Evolutionary conservation across 2,113 vertebrate species (phyloP), one percentile per base, ranked within the genome.

Genomic region (Gnathochromis pfefferi): DNA sequence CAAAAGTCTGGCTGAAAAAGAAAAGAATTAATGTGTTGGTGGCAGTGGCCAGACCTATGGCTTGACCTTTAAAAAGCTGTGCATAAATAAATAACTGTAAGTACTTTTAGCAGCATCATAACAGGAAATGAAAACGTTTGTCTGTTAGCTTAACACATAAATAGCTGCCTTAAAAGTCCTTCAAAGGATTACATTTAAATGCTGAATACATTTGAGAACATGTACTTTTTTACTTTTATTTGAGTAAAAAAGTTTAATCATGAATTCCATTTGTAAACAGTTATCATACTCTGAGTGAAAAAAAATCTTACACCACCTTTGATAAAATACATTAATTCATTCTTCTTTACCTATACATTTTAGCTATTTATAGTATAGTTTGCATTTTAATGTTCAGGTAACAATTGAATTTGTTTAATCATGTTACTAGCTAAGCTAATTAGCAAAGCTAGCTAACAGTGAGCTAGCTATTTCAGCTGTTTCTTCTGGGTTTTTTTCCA

Each of bases 141-240:
- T 70, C 38, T 23, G 38, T 42, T 70, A 70, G 65, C 12, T 42
- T 42, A 21, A 21, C n/a, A 23, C 63, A 42, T 4, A 70, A 70
- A 42, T 70, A 70, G n/a, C 35, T 14, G 3, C 12, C 10, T 23
- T 21, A 42, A 70, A 70, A 70, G 65, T 70, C 12, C n/a, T 23
- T 42, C 35, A 70, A 40, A 70, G 1, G 2, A 42, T n/a, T 73
- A 23, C 1, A 45, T 45, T 45, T 45, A 26, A 45, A 73, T 26
- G 7, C 21, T 42, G 21, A 23, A 26, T 42, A 73, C 11, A 45
- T 73, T 45, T 73, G 4, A 26, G 13, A 26, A 14, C 21, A 26
- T 65, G 31, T 65, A n/a, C 6, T 45, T 65, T 65, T 73, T 73
- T 45, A 26, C 38, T 73, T 73, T 73, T 47, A 47, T 26, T 73